Evolutionary conservation across 2,113 vertebrate species (phyloP).

Genomic region (Chauna torquata): DNA sequence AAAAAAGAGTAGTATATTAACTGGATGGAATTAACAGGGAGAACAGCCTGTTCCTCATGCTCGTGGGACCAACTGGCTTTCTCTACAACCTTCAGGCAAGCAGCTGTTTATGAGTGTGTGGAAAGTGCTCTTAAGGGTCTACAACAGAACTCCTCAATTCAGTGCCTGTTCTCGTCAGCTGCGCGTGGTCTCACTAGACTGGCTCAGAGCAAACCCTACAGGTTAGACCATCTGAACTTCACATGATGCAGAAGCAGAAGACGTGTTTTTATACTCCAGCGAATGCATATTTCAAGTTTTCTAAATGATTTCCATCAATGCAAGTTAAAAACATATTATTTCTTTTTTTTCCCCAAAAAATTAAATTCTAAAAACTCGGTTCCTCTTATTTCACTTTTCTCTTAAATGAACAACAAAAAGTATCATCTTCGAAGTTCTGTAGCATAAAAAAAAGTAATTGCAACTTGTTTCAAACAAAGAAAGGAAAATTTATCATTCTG

Average conservation of each 20-base stretch:
- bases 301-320: neutral
- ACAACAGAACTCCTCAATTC: neutral
- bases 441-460: neutral
- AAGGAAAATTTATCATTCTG: conserved; percentile 10
- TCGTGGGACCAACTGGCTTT: neutral
- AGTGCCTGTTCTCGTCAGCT: neutral
- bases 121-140: neutral
- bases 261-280: neutral
- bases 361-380: neutral
- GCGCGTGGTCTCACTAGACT: neutral
- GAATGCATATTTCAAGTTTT: neutral
- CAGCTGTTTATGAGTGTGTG: neutral
- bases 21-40: neutral
- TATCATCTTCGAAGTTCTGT: neutral
- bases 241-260: neutral
- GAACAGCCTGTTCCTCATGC: neutral
- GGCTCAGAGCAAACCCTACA: neutral
- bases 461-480: neutral
- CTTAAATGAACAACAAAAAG: neutral
- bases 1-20: neutral
- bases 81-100: neutral
- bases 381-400: neutral
- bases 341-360: neutral
- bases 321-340: neutral
- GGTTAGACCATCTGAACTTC: neutral